These are phyloP conservation scores for Pristionchus japonicus DNA, from an alignment of 2,888 invertebrate genomes.

Conservation along the genomic window DNA sequence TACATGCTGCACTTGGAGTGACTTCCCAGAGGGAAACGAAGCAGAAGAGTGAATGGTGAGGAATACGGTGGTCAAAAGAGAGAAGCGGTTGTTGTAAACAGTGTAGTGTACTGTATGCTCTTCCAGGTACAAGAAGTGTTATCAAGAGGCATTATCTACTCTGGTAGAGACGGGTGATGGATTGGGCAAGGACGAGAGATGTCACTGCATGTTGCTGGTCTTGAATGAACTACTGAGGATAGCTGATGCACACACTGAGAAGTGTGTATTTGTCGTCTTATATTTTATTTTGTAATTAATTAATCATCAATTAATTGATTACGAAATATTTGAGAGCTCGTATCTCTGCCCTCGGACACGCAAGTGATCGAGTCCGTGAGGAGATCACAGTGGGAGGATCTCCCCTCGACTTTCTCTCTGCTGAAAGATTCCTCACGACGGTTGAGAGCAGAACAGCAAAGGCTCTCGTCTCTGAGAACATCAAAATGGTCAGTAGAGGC, in stretches of 20 bases:
- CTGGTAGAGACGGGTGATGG: neutral
- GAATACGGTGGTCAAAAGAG: no score
- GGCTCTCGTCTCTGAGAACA: conserved; percentile 86
- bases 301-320: no score
- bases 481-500: conserved; percentile 82
- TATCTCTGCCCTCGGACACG: no score
- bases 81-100: no score
- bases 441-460: conserved; percentile 91
- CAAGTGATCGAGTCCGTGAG: no score
- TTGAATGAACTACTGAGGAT: conserved; percentile 90
- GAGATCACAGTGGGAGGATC: neutral
- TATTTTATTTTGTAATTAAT: no score
- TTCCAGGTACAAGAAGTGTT: conserved; percentile 75
- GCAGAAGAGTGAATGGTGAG: conserved; percentile 91
- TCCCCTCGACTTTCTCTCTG: neutral
- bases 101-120: no score
- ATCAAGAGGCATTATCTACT: conserved; percentile 71
- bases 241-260: no score
- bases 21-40: conserved; percentile 95
- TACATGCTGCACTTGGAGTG: conserved; percentile 93
- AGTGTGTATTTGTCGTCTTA: no score
- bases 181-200: conserved; percentile 84
- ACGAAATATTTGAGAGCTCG: no score
- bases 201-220: conserved; percentile 92
- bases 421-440: conserved; percentile 77